These are phyloP conservation scores for Anarsia innoxiella DNA, from an alignment of 2,888 invertebrate species.

Conservation along the genomic window DNA sequence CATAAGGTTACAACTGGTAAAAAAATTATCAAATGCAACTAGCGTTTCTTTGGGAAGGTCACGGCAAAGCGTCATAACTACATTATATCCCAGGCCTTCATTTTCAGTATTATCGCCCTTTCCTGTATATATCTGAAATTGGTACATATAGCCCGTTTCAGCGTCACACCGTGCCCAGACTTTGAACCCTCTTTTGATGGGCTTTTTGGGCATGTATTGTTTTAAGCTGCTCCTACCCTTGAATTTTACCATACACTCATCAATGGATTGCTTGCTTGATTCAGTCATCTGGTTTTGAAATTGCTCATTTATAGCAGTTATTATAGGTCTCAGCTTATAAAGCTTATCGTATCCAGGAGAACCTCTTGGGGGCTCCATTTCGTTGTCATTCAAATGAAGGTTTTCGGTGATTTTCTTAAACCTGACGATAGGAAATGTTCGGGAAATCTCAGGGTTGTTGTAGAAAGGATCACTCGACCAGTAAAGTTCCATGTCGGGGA, in stretches of 20 bases:
- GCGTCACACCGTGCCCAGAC: slow-evolving; percentile 12
- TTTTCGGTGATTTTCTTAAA: slow-evolving; percentile 25
- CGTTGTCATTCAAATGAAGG: slow-evolving; percentile 23
- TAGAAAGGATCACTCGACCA: slow-evolving; percentile 25
- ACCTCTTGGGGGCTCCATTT: slow-evolving; percentile 10
- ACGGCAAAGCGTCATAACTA: slow-evolving; percentile 6
- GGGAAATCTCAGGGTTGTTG: slow-evolving; percentile 20
- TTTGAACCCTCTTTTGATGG: slow-evolving; percentile 18
- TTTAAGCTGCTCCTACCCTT: slow-evolving; percentile 15
- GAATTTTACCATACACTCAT: slow-evolving; percentile 20
- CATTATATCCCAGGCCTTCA: slow-evolving; percentile 8
- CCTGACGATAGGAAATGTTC: slow-evolving; percentile 12
- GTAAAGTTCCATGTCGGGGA: slow-evolving; percentile 22
- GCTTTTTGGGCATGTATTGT: slow-evolving; percentile 19
- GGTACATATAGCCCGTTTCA: slow-evolving; percentile 9
- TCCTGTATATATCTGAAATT: slow-evolving; percentile 11
- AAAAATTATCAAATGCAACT: slow-evolving; percentile 18
- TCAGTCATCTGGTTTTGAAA: neutral
- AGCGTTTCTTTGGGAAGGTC: slow-evolving; percentile 14
- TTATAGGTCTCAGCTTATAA: slow-evolving; percentile 8
- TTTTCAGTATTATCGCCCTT: slow-evolving; percentile 5
- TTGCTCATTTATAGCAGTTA: slow-evolving; percentile 1
- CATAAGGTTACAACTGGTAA: slow-evolving; percentile 15
- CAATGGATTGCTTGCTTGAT: slow-evolving; percentile 15
- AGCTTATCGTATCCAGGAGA: slow-evolving; percentile 10